Conservation (phyloP, 2,888 invertebrate genomes). For the Pachliopta kotzebuea region DNA sequence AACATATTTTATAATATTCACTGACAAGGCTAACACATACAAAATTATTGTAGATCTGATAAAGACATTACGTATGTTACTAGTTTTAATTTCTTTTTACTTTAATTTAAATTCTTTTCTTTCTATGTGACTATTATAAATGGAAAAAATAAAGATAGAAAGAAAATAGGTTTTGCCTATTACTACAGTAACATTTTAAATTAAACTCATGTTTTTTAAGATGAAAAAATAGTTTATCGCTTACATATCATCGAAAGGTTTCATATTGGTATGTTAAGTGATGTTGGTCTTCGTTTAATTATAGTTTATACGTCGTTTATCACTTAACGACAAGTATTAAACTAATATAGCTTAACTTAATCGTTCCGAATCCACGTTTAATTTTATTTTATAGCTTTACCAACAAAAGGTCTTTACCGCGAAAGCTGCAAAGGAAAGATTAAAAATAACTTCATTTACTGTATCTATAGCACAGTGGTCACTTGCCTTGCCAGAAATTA, state of each 20-base stretch:
- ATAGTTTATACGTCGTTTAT: neutral
- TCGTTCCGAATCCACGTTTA: neutral
- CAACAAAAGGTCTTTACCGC: too few species aligned
- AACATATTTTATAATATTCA: neutral
- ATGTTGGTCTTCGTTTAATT: neutral
- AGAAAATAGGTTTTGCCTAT: too few species aligned
- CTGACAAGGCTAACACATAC: neutral
- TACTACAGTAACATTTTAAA: neutral
- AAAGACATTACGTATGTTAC: neutral
- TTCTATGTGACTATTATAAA: too few species aligned
- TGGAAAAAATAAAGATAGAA: too few species aligned
- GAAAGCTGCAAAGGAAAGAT: too few species aligned
- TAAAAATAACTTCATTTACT: too few species aligned
- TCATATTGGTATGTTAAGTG: neutral
- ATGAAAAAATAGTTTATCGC: neutral
- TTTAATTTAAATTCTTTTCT: too few species aligned
- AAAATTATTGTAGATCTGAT: too few species aligned
- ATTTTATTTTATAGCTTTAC: neutral
- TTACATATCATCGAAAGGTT: slow-evolving; percentile 1
- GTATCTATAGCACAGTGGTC: too few species aligned
- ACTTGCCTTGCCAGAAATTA: too few species aligned
- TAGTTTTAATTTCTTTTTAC: neutral
- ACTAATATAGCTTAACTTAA: neutral
- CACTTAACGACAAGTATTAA: neutral
- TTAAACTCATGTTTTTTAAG: neutral